These are phyloP conservation scores for Bombycilla garrulus DNA, from an alignment of 2,113 vertebrate genomes.

Conservation along the genomic window DNA sequence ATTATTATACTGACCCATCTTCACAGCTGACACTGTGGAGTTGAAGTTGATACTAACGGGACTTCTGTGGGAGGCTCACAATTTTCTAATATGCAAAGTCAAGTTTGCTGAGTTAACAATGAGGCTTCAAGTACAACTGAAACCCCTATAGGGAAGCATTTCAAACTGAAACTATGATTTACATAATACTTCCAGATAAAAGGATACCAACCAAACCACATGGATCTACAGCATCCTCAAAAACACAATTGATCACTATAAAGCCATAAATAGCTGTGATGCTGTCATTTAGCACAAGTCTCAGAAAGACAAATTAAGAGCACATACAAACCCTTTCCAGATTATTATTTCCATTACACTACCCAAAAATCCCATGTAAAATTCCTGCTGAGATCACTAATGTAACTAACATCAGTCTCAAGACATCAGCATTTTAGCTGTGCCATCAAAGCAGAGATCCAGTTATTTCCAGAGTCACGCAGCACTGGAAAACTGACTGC, in stretches of 20 bases:
- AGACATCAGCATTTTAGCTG: not conserved
- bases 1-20: not conserved
- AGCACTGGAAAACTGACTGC: not conserved
- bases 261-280: not conserved
- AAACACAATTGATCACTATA: not conserved
- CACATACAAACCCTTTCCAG: not conserved
- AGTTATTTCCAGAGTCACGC: not conserved
- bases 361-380: not conserved
- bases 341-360: not conserved
- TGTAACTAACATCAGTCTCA: not conserved
- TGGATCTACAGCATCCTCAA: not conserved
- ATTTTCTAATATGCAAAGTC: not conserved
- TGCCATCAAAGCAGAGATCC: not conserved
- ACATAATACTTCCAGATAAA: not conserved
- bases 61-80: not conserved
- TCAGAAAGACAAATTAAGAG: not conserved
- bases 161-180: not conserved
- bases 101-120: not conserved
- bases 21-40: not conserved
- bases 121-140: not conserved
- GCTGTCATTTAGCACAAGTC: not conserved
- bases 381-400: not conserved
- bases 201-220: not conserved
- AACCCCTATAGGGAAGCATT: not conserved
- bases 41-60: not conserved